Evolutionary conservation across 2,888 invertebrate genomes (phyloP).

Genomic region (Latrodectus elegans): DNA sequence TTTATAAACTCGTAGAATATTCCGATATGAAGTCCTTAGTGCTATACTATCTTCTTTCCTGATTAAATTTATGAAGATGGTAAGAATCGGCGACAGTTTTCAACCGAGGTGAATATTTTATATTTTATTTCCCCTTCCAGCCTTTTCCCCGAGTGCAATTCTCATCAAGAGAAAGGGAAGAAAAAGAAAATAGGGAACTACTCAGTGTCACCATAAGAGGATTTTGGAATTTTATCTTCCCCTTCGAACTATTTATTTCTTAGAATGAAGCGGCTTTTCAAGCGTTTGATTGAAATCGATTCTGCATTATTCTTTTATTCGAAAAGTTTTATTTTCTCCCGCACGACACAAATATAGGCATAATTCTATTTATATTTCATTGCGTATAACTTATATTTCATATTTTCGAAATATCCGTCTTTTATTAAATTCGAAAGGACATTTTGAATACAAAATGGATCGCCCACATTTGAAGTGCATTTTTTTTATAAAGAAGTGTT

Average conservation of each 20-base stretch:
- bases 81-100: slow-evolving; percentile 21
- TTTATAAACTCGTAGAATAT: slow-evolving; percentile 28
- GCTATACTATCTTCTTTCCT: slow-evolving; percentile 16
- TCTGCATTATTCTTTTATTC: neutral
- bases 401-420: neutral
- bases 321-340: neutral
- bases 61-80: slow-evolving; percentile 49
- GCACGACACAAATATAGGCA: neutral
- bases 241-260: slow-evolving; percentile 23
- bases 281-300: slow-evolving; percentile 31
- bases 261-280: slow-evolving; percentile 7
- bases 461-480: too few relatives aligned
- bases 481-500: too few relatives aligned
- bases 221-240: neutral
- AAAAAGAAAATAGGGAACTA: neutral
- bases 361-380: neutral
- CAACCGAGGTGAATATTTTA: slow-evolving; percentile 15
- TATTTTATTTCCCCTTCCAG: neutral
- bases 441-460: too few relatives aligned
- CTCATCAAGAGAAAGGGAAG: neutral
- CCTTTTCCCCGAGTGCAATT: neutral
- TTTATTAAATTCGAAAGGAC: too few relatives aligned
- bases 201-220: slow-evolving; percentile 1
- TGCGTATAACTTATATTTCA: neutral
- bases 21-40: slow-evolving; percentile 32